These are phyloP conservation scores for Distichodus sexfasciatus DNA, from an alignment of 2,797 vertebrate species.

Conservation along the genomic window DNA sequence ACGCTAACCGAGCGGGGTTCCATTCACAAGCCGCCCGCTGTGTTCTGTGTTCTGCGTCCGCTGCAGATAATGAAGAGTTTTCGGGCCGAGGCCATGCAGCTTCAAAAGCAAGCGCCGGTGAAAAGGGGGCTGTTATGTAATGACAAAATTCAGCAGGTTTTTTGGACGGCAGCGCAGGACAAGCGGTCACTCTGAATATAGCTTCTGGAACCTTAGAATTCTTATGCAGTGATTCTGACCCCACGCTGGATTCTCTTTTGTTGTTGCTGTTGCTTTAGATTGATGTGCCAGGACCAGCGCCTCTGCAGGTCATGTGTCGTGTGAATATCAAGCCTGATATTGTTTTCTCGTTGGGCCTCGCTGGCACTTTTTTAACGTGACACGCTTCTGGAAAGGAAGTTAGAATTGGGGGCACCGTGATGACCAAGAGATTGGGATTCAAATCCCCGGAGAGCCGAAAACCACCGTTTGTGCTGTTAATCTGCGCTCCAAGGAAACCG, in stretches of 20 bases:
- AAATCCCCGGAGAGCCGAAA: too few relatives aligned
- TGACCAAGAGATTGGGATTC: too few relatives aligned
- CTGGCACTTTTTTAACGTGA: background rate
- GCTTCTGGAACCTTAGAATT: slow-evolving; percentile 45
- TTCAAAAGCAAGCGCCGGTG: background rate
- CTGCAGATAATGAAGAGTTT: slow-evolving; percentile 11
- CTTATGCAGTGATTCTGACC: slow-evolving; percentile 52
- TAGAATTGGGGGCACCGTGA: background rate
- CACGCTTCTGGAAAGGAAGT: background rate
- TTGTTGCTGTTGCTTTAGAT: background rate
- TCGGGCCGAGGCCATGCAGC: background rate
- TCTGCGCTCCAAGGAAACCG: too few relatives aligned
- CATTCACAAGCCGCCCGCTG: background rate
- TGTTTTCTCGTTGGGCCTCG: background rate
- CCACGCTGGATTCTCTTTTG: slow-evolving; percentile 42
- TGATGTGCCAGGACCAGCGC: slow-evolving; percentile 51
- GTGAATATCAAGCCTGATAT: slow-evolving; percentile 4
- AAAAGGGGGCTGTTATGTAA: slow-evolving; percentile 33
- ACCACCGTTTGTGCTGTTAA: too few relatives aligned
- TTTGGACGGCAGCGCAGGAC: slow-evolving; percentile 15
- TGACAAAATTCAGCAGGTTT: slow-evolving; percentile 43
- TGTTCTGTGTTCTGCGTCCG: background rate
- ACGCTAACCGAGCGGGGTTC: background rate
- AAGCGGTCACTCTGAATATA: slow-evolving; percentile 54
- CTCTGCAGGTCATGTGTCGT: slow-evolving; percentile 43